Conservation (phyloP, 2,113 vertebrate species). For the Rhagologus leucostigma region DNA sequence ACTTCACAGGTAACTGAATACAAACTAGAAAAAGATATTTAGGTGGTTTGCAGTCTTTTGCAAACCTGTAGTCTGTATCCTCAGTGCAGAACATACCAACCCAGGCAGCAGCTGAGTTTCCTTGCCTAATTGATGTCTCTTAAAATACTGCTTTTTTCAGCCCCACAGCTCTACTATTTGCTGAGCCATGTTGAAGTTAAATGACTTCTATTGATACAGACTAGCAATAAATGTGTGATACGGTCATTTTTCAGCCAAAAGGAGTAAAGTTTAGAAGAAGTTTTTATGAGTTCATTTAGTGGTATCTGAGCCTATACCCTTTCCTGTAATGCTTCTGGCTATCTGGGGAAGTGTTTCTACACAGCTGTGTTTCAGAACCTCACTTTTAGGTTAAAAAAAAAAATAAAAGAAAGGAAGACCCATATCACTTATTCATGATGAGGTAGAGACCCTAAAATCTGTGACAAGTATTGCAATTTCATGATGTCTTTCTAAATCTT, state of each 20-base stretch:
- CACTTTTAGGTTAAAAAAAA: not conserved
- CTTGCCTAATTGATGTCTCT: not conserved
- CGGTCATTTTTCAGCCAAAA: not conserved
- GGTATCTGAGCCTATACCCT: not conserved
- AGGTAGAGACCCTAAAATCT: not conserved
- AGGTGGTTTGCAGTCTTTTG: not conserved
- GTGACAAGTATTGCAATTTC: not conserved
- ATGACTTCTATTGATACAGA: not conserved
- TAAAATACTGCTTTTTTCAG: not conserved
- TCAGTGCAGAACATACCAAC: not conserved
- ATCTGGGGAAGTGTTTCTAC: not conserved
- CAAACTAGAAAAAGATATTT: not conserved
- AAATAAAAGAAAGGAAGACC: not conserved
- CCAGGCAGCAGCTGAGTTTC: not conserved
- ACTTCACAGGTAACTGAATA: conserved; percentile 89
- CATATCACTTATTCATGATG: not conserved
- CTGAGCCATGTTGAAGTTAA: not conserved
- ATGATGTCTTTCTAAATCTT: not conserved
- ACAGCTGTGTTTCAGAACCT: not conserved
- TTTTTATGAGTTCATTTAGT: not conserved
- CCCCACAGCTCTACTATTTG: not conserved
- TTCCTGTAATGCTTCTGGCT: not conserved
- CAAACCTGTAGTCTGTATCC: not conserved
- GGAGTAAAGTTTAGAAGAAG: not conserved
- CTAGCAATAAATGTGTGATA: not conserved